Evolutionary conservation across 2,888 invertebrate genomes (phyloP).

Genomic region (Meloe dianella): DNA sequence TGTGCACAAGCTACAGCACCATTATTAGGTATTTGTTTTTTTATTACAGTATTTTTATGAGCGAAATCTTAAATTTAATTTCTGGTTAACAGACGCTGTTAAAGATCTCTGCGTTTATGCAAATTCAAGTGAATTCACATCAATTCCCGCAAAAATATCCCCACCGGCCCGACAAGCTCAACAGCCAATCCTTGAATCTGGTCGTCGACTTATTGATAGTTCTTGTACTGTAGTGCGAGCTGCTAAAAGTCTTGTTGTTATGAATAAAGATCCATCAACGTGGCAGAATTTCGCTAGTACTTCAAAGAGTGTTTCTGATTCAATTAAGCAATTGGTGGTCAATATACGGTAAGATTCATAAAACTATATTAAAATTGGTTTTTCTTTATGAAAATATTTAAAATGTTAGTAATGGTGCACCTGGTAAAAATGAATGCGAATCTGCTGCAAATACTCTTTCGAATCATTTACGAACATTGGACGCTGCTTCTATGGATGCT

Average conservation of each 20-base stretch:
- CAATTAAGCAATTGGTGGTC: conserved; percentile 91
- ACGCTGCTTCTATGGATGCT: conserved; percentile 86
- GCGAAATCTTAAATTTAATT: not conserved
- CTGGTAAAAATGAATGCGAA: conserved; percentile 94
- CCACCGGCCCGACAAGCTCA: conserved; percentile 82
- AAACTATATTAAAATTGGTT: conserved; percentile 15
- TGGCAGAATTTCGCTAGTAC: conserved; percentile 95
- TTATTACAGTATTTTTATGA: not conserved
- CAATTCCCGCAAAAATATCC: conserved; percentile 90
- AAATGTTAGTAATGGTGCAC: conserved; percentile 81
- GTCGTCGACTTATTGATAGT: conserved; percentile 79
- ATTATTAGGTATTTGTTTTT: conserved; percentile 59
- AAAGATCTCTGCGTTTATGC: conserved; percentile 92
- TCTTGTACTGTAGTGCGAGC: conserved; percentile 89
- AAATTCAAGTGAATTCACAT: conserved; percentile 90
- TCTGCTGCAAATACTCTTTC: conserved; percentile 79
- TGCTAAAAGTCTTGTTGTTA: conserved; percentile 86
- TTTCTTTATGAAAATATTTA: conserved; percentile 14
- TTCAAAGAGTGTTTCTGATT: conserved; percentile 95
- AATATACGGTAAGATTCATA: conserved; percentile 73
- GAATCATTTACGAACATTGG: conserved; percentile 78
- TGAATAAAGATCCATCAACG: conserved; percentile 88
- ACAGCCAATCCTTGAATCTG: conserved; percentile 86
- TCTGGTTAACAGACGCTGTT: conserved; percentile 72
- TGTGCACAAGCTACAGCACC: conserved; percentile 83